These are phyloP conservation scores for Holcopasites calliopsidis DNA, from an alignment of 1,140 invertebrate species.

Conservation along the genomic window DNA sequence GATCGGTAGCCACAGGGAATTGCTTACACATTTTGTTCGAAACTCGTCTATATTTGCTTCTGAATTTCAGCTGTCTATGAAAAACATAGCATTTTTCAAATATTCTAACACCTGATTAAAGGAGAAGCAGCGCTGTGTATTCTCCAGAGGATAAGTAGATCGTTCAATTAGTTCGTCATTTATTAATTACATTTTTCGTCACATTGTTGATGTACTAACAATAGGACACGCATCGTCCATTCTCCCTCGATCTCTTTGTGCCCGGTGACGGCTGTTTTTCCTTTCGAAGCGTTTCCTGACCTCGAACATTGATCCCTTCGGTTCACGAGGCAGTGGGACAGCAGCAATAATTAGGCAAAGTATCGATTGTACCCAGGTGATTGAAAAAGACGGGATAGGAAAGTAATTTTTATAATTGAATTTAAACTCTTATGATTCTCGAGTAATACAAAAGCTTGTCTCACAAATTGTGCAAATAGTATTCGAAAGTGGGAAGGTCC, in stretches of 20 bases:
- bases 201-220: background rate
- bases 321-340: background rate
- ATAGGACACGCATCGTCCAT: background rate
- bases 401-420: no score
- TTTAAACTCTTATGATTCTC: background rate
- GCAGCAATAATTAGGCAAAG: conserved; percentile 44
- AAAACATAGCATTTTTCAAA: background rate
- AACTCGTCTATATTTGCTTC: background rate
- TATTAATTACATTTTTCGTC: background rate
- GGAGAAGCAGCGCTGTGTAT: background rate
- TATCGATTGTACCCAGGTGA: conserved; percentile 42
- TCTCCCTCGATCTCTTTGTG: background rate
- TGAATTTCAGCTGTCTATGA: background rate
- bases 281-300: background rate
- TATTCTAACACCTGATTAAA: background rate
- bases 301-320: conserved; percentile 20
- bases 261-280: background rate
- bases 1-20: background rate
- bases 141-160: background rate
- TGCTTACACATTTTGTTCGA: background rate
- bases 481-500: no score
- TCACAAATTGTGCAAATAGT: background rate
- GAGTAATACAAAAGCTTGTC: background rate
- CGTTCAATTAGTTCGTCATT: background rate
- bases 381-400: no score